Evolutionary conservation across 2,113 vertebrate species (phyloP), one percentile per base, ranked within the genome.

Genomic region (Pionites leucogaster): DNA sequence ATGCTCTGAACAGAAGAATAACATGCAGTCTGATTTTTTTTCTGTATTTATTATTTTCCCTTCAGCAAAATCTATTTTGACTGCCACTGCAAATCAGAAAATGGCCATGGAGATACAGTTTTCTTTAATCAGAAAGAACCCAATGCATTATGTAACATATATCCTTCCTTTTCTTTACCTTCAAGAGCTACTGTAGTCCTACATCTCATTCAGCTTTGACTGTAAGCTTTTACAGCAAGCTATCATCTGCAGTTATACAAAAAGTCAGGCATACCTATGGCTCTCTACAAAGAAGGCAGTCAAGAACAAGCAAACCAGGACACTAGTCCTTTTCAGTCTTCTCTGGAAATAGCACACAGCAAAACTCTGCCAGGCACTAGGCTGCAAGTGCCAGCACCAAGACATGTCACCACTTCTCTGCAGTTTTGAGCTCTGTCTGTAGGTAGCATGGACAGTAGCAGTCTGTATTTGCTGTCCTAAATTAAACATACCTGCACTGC

Each of bases 1-100:
- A 31, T 78, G 53, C 90, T 86, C 95, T 97, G 77, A 82, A 88
- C 35, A 93, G 90, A 93, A 88, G 33, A 29, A 89, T 31, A 93
- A 89, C 39, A 93, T 84, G 22, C 2, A 14, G 50, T 20, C 20
- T 27, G 47, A 68, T 82, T 77, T 52, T 52, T 68, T 79, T 50
- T 5, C 57, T 1, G 0, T 79, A 80, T 91, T 79, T 86, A 75
- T 64, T 82, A 50, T 59, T 65, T 84, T 88, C 18, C 39, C 23
- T 55, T 88, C 67, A 91, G 22, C 15, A 88, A 83, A 93, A 85
- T 35, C 44, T 82, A 41, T 67, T 83, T 82, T 91, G 47, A 86
- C 20, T 77, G n/a, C 41, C 19, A 33, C 1, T 53, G 22, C 20
- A 76, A 57, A 47, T 42, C n/a, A 71, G 60, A 74, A 91, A 80